Conservation (phyloP, 1,140 invertebrate genomes). For the Euwallacea similis region DNA sequence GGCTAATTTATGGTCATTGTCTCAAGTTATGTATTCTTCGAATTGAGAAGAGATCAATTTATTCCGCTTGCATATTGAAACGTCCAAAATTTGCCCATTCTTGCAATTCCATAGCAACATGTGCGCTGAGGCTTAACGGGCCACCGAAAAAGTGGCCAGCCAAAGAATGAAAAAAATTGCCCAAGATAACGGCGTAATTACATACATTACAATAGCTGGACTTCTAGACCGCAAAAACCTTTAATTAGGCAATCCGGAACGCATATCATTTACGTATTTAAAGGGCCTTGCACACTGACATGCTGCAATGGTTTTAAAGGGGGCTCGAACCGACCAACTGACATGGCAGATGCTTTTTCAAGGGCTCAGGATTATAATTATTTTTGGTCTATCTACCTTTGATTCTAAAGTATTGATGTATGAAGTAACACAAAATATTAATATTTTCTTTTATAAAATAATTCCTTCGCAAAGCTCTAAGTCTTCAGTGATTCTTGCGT, state of each 20-base stretch:
- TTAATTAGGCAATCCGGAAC: conserved; percentile 36
- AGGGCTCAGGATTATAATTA: conserved; percentile 9
- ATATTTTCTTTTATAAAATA: not conserved
- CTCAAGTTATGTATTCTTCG: too few relatives aligned
- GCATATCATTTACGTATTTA: conserved; percentile 37
- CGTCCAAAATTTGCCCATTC: not conserved
- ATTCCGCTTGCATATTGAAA: too few relatives aligned
- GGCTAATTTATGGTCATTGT: too few relatives aligned
- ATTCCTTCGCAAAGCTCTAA: not conserved
- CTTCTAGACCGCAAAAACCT: conserved; percentile 35
- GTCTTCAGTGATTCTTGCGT: not conserved
- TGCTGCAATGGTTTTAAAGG: conserved; percentile 30
- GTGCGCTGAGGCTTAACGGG: conserved; percentile 18
- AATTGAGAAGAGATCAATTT: too few relatives aligned
- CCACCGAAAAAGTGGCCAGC: conserved; percentile 25
- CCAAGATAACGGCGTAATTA: conserved; percentile 32
- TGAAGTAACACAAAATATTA: not conserved
- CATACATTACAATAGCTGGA: conserved; percentile 29
- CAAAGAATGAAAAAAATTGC: conserved; percentile 22
- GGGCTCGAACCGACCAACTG: conserved; percentile 23
- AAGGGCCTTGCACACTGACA: conserved; percentile 31
- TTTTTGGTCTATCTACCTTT: not conserved
- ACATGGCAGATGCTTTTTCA: conserved; percentile 29
- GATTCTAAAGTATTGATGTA: conserved; percentile 1
- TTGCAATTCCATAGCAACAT: conserved; percentile 18